A percentile compares a stretch with the other conserved stretches of the same genome.
These are phyloP conservation scores for Phasia obesa DNA, from an alignment of 2,888 invertebrate genomes.

Conservation along the genomic window DNA sequence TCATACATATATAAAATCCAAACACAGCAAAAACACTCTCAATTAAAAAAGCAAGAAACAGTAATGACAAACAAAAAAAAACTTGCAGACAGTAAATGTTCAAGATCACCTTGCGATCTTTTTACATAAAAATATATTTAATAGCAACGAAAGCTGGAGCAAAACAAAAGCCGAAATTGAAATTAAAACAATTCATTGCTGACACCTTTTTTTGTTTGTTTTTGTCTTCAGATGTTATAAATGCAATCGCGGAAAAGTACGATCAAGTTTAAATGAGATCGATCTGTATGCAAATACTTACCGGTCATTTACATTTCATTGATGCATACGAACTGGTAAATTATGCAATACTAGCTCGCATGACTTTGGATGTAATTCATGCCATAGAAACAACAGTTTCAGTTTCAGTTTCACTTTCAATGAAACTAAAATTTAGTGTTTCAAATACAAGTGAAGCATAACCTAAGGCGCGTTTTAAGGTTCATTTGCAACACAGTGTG, in stretches of 20 bases:
- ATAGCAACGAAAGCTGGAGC: constrained; percentile 50
- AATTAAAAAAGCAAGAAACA: constrained; percentile 11
- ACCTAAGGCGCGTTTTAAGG: constrained; percentile 66
- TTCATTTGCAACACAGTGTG: neutral
- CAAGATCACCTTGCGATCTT: constrained; percentile 66
- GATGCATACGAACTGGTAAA: constrained; percentile 71
- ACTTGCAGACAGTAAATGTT: constrained; percentile 26
- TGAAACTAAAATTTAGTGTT: constrained; percentile 55
- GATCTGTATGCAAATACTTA: constrained; percentile 3
- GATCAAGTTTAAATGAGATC: constrained; percentile 44
- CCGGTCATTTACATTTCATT: constrained; percentile 74
- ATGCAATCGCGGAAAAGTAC: constrained; percentile 73
- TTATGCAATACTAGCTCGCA: constrained; percentile 75
- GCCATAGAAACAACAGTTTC: constrained; percentile 14
- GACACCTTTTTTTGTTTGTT: constrained; percentile 65
- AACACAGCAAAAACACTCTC: constrained; percentile 30
- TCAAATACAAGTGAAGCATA: constrained; percentile 61
- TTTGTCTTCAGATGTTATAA: constrained; percentile 67
- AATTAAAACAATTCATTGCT: constrained; percentile 37
- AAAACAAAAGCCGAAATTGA: constrained; percentile 58
- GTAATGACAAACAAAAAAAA: constrained; percentile 8
- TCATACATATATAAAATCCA: no score
- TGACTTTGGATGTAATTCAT: constrained; percentile 21
- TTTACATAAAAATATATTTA: constrained; percentile 12
- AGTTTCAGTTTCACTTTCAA: constrained; percentile 76